Conservation (phyloP, 2,797 vertebrate species). For the Jordanella pulchra region DNA sequence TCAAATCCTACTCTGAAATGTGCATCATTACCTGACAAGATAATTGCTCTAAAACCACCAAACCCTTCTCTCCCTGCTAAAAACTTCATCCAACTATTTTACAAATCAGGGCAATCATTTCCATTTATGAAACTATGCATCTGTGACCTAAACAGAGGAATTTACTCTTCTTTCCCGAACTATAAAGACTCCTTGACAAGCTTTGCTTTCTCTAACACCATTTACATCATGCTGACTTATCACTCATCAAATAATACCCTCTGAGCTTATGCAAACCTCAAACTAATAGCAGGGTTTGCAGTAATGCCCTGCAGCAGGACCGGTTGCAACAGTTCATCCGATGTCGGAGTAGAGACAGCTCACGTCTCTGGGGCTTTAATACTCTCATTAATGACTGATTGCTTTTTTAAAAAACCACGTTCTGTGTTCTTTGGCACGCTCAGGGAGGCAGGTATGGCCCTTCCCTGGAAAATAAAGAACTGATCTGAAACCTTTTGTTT, state of each 20-base stretch:
- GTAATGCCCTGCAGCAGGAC: conserved; percentile 56
- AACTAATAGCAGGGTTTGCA: conserved; percentile 41
- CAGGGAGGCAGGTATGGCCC: conserved; percentile 53
- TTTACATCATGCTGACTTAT: conserved; percentile 34
- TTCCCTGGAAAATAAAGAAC: conserved; percentile 59
- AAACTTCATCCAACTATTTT: not conserved
- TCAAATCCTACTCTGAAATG: not conserved
- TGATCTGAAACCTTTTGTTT: conserved; percentile 51
- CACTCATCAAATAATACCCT: conserved; percentile 41
- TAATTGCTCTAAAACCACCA: not conserved
- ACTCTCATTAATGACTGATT: conserved; percentile 52
- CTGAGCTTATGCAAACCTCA: conserved; percentile 55
- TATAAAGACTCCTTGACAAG: not conserved
- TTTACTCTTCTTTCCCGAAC: not conserved
- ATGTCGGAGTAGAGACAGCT: conserved; percentile 34
- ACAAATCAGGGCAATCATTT: not conserved
- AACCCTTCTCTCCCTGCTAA: not conserved
- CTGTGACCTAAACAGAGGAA: not conserved
- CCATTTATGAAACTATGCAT: not conserved
- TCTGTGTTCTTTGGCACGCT: conserved; percentile 66
- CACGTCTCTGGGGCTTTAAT: conserved; percentile 26
- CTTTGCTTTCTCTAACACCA: not conserved
- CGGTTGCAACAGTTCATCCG: conserved; percentile 47
- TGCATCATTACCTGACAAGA: conserved; percentile 2
- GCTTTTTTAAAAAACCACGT: conserved; percentile 40